Evolutionary conservation across 2,113 vertebrate genomes (phyloP), one percentile per base, ranked within the genome.

Genomic region (Elachura formosa): DNA sequence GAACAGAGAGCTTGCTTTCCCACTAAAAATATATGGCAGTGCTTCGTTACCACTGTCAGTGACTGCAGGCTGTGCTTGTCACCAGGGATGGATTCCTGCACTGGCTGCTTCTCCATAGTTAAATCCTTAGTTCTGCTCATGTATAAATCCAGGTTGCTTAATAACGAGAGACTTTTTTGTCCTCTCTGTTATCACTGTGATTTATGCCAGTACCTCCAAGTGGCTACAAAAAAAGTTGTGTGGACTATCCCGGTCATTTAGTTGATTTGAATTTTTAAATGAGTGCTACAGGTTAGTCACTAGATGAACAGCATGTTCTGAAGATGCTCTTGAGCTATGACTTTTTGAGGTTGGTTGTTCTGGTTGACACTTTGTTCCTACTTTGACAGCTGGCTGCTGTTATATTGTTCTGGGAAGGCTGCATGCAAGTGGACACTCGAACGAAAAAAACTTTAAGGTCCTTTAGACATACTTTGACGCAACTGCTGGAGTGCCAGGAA

Each of bases 401-500:
- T 87, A 23, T 7, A 38, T 48, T 75, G 61, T 93, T 96, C 93
- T 95, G 80, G 80, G 89, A 96, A 83, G 84, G 41, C 90, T 91
- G 61, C 46, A 76, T 91, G 75, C 26, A 7, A 94, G 40, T 40
- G 82, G 84, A 93, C 81, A 29, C 91, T 96, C 68, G 34, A 92
- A 84, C 48, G n/a, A 34, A 69, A 81, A 90, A 64, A 93, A 64
- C 18, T 14, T n/a, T 61, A 2, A 75, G 52, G 84, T 93, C 81
- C 82, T 90, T 91, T 41, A 95, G 75, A 64, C 83, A 80, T 83
- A 40, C 80, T 94, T 78, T 95, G 97, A 97, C 78, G 75, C 83
- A 96, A 85, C 63, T 92, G 72, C 92, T 68, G 85, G 94, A 87
- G 88, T 96, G 90, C 96, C 82, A 82, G 95, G 96, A 97, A 96